Evolutionary conservation across 2,888 invertebrate genomes (phyloP).

Genomic region (Athrips mouffetella): DNA sequence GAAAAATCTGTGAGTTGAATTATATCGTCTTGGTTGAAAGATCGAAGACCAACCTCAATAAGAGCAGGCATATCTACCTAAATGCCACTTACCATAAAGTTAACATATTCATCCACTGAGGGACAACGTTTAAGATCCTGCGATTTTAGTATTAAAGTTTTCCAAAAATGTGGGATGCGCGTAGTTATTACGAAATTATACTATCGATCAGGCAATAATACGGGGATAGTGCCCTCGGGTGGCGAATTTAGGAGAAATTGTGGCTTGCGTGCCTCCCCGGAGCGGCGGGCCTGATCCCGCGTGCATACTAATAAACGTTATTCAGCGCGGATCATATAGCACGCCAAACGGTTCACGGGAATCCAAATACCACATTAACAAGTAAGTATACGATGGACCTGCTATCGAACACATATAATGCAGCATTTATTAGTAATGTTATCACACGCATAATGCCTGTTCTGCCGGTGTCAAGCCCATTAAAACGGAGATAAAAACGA

Average conservation of each 20-base stretch:
- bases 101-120: slow-evolving; percentile 8
- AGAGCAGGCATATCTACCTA: too few species aligned
- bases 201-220: slow-evolving; percentile 72
- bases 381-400: background rate
- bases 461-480: background rate
- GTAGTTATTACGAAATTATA: slow-evolving; percentile 68
- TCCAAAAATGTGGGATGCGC: slow-evolving; percentile 48
- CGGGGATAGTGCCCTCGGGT: slow-evolving; percentile 61
- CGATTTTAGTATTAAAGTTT: slow-evolving; percentile 30
- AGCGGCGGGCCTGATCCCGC: slow-evolving; percentile 49
- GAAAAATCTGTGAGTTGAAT: background rate
- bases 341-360: slow-evolving; percentile 40
- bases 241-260: slow-evolving; percentile 73
- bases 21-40: too few species aligned
- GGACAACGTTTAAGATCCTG: slow-evolving; percentile 18
- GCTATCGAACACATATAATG: slow-evolving; percentile 7
- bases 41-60: too few species aligned
- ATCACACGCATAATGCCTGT: slow-evolving; percentile 5
- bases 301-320: slow-evolving; percentile 58
- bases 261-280: slow-evolving; percentile 62
- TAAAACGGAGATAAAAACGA: background rate
- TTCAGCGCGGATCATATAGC: slow-evolving; percentile 60
- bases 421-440: background rate
- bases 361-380: slow-evolving; percentile 19
- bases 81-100: background rate